A percentile compares a stretch with the other conserved stretches of the same genome.
These are phyloP conservation scores for Plemyria rubiginata DNA, from an alignment of 2,888 invertebrate species.

Conservation along the genomic window DNA sequence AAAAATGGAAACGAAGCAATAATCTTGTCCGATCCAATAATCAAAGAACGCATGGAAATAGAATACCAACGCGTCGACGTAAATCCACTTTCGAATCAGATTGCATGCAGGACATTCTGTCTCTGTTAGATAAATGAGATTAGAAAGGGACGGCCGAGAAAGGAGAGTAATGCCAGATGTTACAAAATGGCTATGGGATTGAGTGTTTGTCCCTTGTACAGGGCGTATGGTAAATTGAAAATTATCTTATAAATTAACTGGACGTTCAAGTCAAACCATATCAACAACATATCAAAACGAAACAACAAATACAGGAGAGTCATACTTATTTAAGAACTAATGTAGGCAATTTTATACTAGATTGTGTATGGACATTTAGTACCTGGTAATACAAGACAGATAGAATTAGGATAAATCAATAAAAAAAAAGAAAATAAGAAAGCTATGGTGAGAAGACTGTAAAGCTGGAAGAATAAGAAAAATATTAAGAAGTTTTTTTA, in stretches of 20 bases:
- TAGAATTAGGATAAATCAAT: too few species aligned
- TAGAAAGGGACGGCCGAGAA: slow-evolving; percentile 20
- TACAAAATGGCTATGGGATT: slow-evolving; percentile 12
- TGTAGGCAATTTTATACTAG: too few species aligned
- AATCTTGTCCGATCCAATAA: slow-evolving; percentile 7
- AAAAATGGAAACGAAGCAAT: slow-evolving; percentile 4
- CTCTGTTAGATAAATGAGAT: slow-evolving; percentile 24
- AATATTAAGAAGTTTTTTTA: too few species aligned
- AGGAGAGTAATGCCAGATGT: slow-evolving; percentile 9
- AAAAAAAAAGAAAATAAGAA: too few species aligned
- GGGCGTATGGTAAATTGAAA: not conserved
- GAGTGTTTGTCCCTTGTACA: slow-evolving; percentile 7
- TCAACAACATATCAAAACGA: too few species aligned
- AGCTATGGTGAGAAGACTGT: too few species aligned
- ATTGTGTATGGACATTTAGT: too few species aligned
- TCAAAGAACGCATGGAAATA: slow-evolving; percentile 21
- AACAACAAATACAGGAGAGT: too few species aligned
- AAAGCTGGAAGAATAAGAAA: too few species aligned
- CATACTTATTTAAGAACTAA: too few species aligned
- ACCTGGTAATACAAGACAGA: too few species aligned
- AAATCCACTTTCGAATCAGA: slow-evolving; percentile 27
- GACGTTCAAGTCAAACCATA: too few species aligned
- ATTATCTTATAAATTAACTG: not conserved
- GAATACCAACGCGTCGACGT: slow-evolving; percentile 21
- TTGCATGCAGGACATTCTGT: slow-evolving; percentile 25